Evolutionary conservation across 2,113 vertebrate species (phyloP), one percentile per base, ranked within the genome.

Genomic region (Anser cygnoides): DNA sequence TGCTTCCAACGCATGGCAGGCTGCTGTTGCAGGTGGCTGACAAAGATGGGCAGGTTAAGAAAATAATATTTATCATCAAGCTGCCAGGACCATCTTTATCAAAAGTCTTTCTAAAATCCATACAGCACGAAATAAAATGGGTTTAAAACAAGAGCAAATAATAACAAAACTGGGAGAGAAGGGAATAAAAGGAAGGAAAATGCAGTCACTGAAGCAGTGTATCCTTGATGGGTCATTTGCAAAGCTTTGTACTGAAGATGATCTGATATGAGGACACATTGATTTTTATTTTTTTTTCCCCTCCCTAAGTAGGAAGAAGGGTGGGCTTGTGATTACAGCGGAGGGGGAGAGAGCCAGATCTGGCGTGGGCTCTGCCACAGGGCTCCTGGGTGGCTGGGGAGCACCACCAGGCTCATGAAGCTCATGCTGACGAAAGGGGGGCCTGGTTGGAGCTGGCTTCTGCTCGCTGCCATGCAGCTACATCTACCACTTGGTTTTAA

Each of bases 11-110:
- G 95, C 72, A 91, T 93, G 96, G 97, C 97, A 97, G 97, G 97
- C 97, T 97, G 97, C 93, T 39, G 96, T 98, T 97, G 97, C 98
- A 98, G 97, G 98, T 98, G 98, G 97, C 97, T 97, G 97, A 97
- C 96, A 97, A 98, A 98, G 97, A 96, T 92, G 97, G 97, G 97
- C 97, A 93, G 98, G 98, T 98, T 98, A 98, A 97, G 97, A 96
- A 98, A 98, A 98, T 98, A 97, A 95, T 98, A 98, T 98, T 98
- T 98, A 98, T 98, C 98, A 98, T 87, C 97, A 95, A 52, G 95
- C 97, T 98, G 98, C 98, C 97, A 97, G 96, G 89, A 81, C 88
- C 44, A 26, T 95, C 97, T 97, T 96, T 97, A 97, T 98, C 98
- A 96, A 96, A 97, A 98, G 94, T 97, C 95, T 94, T 94, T 74